phyloP scores from a whole-genome alignment of 2,797 vertebrate species.

The Streptopelia turtur region DNA sequence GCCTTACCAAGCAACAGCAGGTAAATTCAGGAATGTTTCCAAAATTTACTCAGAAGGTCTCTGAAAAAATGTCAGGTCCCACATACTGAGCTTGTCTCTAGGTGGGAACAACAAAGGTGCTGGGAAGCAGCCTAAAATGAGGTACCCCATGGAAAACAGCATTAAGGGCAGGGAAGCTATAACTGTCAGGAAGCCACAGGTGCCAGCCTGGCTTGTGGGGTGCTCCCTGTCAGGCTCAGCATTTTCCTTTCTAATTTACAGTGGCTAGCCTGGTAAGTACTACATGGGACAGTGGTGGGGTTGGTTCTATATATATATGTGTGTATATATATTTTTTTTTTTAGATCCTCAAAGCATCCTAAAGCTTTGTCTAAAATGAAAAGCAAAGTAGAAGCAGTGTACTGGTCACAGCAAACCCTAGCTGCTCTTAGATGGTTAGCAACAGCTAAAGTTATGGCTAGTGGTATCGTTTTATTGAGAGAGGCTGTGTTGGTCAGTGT shows the following conservation, averaged over 20 bases:
- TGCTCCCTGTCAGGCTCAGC: background rate
- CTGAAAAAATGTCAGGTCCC: background rate
- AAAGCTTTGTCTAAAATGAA: background rate
- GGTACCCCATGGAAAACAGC: background rate
- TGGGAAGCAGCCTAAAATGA: background rate
- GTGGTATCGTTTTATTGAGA: background rate
- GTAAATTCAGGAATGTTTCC: background rate
- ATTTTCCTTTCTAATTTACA: background rate
- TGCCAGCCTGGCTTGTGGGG: background rate
- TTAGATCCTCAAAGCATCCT: background rate
- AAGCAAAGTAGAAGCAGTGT: background rate
- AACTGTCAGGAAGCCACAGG: background rate
- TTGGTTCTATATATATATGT: background rate
- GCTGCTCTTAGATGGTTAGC: background rate
- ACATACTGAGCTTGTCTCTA: background rate
- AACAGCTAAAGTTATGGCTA: background rate
- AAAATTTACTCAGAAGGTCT: background rate
- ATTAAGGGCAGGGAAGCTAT: background rate
- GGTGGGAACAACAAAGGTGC: background rate
- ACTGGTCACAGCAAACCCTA: background rate
- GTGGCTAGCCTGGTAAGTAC: background rate
- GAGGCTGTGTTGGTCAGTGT: background rate
- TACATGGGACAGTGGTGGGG: accelerated
- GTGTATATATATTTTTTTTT: background rate
- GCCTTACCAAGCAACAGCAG: background rate